Conservation (phyloP, 2,797 vertebrate species). For the Basileuterus tristriatus region DNA sequence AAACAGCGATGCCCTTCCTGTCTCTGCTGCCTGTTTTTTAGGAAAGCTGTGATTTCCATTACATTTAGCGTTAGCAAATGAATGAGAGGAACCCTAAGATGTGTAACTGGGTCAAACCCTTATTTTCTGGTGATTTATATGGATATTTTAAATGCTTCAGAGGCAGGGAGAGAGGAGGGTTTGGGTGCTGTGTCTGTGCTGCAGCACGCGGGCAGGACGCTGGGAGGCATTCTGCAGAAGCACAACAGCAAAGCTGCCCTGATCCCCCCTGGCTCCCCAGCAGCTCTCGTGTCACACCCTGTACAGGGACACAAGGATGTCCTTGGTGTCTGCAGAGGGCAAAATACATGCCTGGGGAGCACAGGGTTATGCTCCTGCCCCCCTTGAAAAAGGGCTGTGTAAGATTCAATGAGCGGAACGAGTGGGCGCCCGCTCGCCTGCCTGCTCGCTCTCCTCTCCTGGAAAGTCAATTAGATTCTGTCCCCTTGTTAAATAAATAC, state of each 20-base stretch:
- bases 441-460: neutral
- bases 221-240: neutral
- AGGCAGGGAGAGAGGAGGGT: neutral
- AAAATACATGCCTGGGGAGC: rapidly evolving
- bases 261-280: neutral
- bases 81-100: neutral
- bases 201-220: neutral
- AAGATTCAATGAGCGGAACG: neutral
- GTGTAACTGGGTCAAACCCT: neutral
- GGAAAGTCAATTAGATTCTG: slow-evolving; percentile 16
- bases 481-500: slow-evolving; percentile 26
- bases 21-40: neutral
- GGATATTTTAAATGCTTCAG: neutral
- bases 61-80: neutral
- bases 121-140: slow-evolving; percentile 24
- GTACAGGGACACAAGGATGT: no score
- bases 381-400: neutral
- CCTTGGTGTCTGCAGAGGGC: neutral
- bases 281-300: neutral
- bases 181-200: neutral
- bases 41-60: neutral
- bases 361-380: neutral
- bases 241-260: neutral
- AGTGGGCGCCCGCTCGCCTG: neutral
- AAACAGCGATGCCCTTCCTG: neutral